Base-by-base conservation (phyloP, 2,888 invertebrate species). In the Epsilonema sp. region DNA sequence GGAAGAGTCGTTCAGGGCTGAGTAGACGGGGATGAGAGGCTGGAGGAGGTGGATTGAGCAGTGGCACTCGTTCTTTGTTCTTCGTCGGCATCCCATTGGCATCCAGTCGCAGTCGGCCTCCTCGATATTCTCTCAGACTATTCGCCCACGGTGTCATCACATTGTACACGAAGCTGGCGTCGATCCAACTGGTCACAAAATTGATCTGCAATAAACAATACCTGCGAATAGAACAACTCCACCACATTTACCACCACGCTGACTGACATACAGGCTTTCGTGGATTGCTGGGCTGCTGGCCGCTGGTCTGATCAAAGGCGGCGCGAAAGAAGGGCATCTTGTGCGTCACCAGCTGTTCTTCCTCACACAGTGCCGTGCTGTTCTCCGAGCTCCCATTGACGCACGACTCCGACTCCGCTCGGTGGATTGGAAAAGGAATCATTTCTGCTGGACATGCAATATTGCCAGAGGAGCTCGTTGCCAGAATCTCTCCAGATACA, bases 381-480 rank as follows among this genome's bases (percentile, higher is more conserved):
- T 31, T 31, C 22, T 39, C 20, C 31, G 8, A 11, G 8, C 8
- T 11, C 16, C 16, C 31, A 20, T 39, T 21, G 20, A 5, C 21
- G 16, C 39, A 20, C 5, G 5, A 8, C 3, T n/a, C 3, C 59
- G 1, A 64, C 63, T 47, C 68, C 67, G 16, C 56, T 51, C 16
- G 56, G 55, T 39, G 53, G 47, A 20, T 60, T 61, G 26, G 58
- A 57, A 49, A 65, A 70, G 16, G 52, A 54, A 56, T 74, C 72
- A 22, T 59, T 57, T 43, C 64, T 52, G 2, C n/a, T 11, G 74
- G 73, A 42, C 76, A 70, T 2, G 62, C 53, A 42, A 76, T 71
- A 55, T 75, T 75, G 55, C 75, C 0, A 74, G 72, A 8, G 75
- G 75, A 63, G 75, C 76, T 16, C 73, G 73, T n/a, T 74, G 67